phyloP scores from a whole-genome alignment of 2,888 invertebrate species.

The Pteria penguin region DNA sequence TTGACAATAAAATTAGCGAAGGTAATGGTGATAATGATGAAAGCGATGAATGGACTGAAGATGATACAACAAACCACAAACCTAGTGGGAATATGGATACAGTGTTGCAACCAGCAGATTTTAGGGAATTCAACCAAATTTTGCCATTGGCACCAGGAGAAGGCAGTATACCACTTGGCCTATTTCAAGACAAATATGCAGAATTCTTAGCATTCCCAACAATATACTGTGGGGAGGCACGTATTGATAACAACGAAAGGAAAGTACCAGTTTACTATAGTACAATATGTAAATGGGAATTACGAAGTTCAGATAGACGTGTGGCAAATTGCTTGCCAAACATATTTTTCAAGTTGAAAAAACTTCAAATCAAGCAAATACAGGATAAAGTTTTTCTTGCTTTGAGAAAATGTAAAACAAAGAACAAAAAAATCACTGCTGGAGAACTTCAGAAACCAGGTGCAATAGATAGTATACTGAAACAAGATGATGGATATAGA shows the following conservation, averaged over 20 bases:
- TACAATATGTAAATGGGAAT: slow-evolving; percentile 37
- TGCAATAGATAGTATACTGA: slow-evolving; percentile 24
- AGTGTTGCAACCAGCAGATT: slow-evolving; percentile 38
- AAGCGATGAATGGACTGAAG: slow-evolving; percentile 32
- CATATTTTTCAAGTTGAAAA: slow-evolving; percentile 41
- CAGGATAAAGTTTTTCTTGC: slow-evolving; percentile 29
- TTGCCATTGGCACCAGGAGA: slow-evolving; percentile 36
- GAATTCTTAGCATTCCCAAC: slow-evolving; percentile 38
- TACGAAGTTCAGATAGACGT: slow-evolving; percentile 38
- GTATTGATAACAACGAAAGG: slow-evolving; percentile 22
- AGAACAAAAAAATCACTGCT: slow-evolving; percentile 28
- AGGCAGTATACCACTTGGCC: slow-evolving; percentile 28
- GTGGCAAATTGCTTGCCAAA: slow-evolving; percentile 35
- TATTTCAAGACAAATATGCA: slow-evolving; percentile 28
- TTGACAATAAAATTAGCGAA: slow-evolving; percentile 2
- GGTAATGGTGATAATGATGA: not conserved
- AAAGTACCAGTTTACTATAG: slow-evolving; percentile 31
- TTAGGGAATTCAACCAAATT: slow-evolving; percentile 36
- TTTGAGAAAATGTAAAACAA: slow-evolving; percentile 40
- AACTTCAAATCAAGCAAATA: slow-evolving; percentile 38
- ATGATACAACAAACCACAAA: slow-evolving; percentile 21
- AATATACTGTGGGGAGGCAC: slow-evolving; percentile 28
- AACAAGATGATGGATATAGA: slow-evolving; percentile 47
- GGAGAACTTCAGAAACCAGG: slow-evolving; percentile 15
- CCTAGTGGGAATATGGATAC: slow-evolving; percentile 40